Evolutionary conservation across 2,888 invertebrate genomes (phyloP), one percentile per base, ranked within the genome.

Genomic region (Tetranychus truncatus): DNA sequence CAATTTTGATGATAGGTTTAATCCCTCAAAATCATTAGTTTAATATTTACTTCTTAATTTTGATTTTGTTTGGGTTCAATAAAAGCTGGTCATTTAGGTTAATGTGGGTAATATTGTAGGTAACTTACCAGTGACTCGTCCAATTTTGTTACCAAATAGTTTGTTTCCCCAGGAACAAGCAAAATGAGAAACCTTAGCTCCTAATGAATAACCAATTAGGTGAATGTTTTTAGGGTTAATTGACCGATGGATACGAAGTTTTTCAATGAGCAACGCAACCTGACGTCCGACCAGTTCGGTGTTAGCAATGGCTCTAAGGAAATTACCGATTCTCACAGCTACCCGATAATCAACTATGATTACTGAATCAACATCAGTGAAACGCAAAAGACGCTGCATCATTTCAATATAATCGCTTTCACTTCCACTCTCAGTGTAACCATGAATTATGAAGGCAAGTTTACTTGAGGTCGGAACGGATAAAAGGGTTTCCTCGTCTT

Each of bases 181-280:
- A 81, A 92, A 92, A 0, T 92, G 93, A 0, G 92, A 92, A 0
- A 91, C 93, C 81, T 94, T 93, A 0, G 93, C 93, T 0, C 94
- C 94, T 77, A 94, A 85, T 81, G 92, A 92, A 82, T 93, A 94
- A 15, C 92, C 93, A 76, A 94, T 91, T 71, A 94, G 83, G 81
- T 94, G 93, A 2, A 89, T 88, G 72, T 77, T 55, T 21, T 76
- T 75, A 21, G 75, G 76, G 66, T 79, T 80, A 73, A 81, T 77
- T 72, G 76, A 74, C 34, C 78, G 76, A 15, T 55, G 55, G 15
- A 55, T 55, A 9, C 15, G 9, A 15, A 55, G 55, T 55, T 55
- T 55, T 15, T 55, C 55, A 15, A 81, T 79, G 55, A 81, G 76
- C 1, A 76, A 74, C 0, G 80, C 80, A 45, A 93, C 85, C 83